Evolutionary conservation across 2,888 invertebrate genomes (phyloP).

Genomic region (Rhogogaster chlorosoma): DNA sequence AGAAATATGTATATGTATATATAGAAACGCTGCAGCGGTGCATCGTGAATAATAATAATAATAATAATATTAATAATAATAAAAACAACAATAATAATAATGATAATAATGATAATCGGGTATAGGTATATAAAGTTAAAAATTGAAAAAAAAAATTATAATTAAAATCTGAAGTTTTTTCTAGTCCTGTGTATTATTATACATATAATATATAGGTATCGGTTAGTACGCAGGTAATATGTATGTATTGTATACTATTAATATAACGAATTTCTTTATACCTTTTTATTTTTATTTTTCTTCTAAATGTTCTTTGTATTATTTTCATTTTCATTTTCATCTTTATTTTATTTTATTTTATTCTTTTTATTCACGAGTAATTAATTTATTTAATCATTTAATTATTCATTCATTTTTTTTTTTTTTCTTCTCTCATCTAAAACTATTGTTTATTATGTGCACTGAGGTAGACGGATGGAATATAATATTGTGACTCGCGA

Average conservation of each 20-base stretch:
- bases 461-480: slow-evolving; percentile 77
- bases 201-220: background rate
- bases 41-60: background rate
- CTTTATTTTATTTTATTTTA: background rate
- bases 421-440: slow-evolving; percentile 60
- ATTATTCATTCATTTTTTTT: background rate
- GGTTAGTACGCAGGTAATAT: background rate
- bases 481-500: slow-evolving; percentile 57
- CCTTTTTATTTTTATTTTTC: background rate
- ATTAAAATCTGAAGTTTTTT: background rate
- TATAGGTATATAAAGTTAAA: background rate
- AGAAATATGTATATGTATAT: background rate
- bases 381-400: background rate
- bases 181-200: background rate
- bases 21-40: background rate
- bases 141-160: background rate
- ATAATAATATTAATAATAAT: background rate
- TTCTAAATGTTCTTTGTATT: background rate
- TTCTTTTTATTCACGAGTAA: background rate
- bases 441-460: slow-evolving; percentile 72
- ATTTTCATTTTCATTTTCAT: background rate
- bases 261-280: background rate
- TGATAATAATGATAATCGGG: background rate
- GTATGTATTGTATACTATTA: background rate
- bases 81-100: slow-evolving; percentile 5